Conservation (phyloP, 2,888 invertebrate genomes). For the Pantelozetes paolii region DNA sequence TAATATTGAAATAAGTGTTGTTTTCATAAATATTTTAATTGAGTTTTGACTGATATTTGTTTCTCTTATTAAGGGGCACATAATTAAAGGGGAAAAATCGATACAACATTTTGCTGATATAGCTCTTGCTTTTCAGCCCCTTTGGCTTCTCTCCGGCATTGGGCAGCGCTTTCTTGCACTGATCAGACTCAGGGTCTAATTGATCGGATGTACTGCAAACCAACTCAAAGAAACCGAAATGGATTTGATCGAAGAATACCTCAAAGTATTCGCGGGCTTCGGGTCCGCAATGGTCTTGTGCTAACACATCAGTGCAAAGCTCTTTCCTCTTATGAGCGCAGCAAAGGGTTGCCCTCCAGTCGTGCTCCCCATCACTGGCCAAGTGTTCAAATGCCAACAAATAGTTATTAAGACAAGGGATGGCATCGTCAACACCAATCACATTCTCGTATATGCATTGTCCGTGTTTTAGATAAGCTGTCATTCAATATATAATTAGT, state of each 20-base stretch:
- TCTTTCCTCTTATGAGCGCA: conserved; percentile 37
- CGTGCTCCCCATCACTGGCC: not conserved
- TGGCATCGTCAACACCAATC: conserved; percentile 34
- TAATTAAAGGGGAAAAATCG: conserved; percentile 38
- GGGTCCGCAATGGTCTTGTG: conserved; percentile 15
- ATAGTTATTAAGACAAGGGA: conserved; percentile 39
- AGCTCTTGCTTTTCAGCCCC: conserved; percentile 12
- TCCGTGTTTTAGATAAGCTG: conserved; percentile 20
- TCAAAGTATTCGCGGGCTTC: conserved; percentile 35
- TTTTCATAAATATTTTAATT: no score
- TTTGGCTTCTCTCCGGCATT: conserved; percentile 11
- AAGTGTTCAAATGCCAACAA: conserved; percentile 39
- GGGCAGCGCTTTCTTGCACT: conserved; percentile 21
- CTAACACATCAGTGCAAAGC: conserved; percentile 25
- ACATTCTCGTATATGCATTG: conserved; percentile 35
- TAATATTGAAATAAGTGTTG: no score
- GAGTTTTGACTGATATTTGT: conserved; percentile 8
- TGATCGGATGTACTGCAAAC: not conserved
- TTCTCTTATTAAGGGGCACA: conserved; percentile 4
- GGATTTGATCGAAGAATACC: conserved; percentile 37
- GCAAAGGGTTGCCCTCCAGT: conserved; percentile 28
- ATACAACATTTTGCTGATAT: conserved; percentile 31
- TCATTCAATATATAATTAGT: no score
- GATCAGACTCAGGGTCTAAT: conserved; percentile 14
- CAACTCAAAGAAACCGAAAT: conserved; percentile 37